These are phyloP conservation scores for Chromoteleia sp. DNA, from an alignment of 2,888 invertebrate genomes.

Conservation along the genomic window DNA sequence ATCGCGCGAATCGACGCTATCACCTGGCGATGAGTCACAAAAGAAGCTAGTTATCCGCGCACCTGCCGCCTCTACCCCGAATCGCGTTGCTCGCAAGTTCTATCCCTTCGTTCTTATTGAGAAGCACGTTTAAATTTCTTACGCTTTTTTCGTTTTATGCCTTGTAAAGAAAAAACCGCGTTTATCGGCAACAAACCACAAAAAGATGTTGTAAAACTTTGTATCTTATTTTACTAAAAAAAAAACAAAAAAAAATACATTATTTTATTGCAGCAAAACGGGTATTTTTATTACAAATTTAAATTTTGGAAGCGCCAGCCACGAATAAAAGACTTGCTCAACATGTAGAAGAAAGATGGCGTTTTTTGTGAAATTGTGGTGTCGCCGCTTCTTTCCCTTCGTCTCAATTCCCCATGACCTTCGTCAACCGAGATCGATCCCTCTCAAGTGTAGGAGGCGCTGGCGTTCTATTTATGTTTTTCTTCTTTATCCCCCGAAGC, in stretches of 20 bases:
- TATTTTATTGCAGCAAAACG: too few species aligned
- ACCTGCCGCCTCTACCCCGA: conserved; percentile 78
- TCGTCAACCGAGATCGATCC: conserved; percentile 27
- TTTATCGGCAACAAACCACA: too few species aligned
- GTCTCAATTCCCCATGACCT: conserved; percentile 29
- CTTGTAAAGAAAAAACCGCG: too few species aligned
- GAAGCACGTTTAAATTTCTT: conserved; percentile 38
- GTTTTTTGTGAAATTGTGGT: conserved; percentile 23
- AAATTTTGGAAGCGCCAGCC: too few species aligned
- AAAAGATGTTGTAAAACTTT: too few species aligned
- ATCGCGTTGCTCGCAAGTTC: conserved; percentile 77
- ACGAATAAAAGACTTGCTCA: too few species aligned
- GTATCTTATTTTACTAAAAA: too few species aligned
- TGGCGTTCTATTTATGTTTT: background rate
- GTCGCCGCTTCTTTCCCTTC: too few species aligned
- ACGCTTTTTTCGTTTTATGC: background rate
- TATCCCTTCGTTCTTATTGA: conserved; percentile 57
- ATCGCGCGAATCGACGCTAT: conserved; percentile 67
- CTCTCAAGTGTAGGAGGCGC: conserved; percentile 19
- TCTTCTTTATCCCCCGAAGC: conserved; percentile 19
- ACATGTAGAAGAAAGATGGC: too few species aligned
- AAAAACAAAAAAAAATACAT: too few species aligned
- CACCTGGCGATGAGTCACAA: conserved; percentile 83
- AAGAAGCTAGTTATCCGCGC: conserved; percentile 76
- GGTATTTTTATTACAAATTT: too few species aligned